Base-by-base conservation (phyloP, 2,113 vertebrate genomes). In the Myrmophylax atrothorax region DNA sequence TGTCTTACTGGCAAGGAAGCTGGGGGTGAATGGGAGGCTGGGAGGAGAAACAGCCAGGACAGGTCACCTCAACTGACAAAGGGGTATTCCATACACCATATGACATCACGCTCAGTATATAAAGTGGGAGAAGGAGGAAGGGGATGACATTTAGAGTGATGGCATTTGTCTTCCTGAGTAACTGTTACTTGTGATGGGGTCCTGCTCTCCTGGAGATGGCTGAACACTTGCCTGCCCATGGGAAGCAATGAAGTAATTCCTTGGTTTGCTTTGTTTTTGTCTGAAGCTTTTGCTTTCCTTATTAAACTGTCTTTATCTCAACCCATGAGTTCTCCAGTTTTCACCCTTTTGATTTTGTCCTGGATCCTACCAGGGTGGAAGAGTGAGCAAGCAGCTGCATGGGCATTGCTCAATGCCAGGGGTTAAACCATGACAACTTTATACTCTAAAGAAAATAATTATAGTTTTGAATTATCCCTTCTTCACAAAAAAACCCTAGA, bases 381-480 rank as follows among this genome's bases (percentile, higher is more conserved):
- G 50, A 62, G 11, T 28, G 23, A 81, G 10, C 0, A 0, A 66
- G 42, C 3, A 24, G 38, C 19, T 53, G 19, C 0, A 0, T 40
- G 13, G 28, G n/a, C n/a, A 29, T 31, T 20, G 19, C 24, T 47
- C 59, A 31, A 29, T n/a, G 53, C 6, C 60, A 29, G 17, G 20
- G 14, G 9, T 49, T 26, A 62, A 76, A 46, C 19, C 13, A 55
- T 35, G 20, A 35, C 7, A 69, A 42, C 14, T 58, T 77, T n/a
- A 42, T 37, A 75, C 3, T 49, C 8, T 20, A 38, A 83, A 46
- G 47, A 31, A 77, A 77, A 62, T 0, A 52, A 68, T 12, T 50
- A 12, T 1, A 38, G 7, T 40, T 69, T 72, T 40, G 22, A 79
- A 66, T 37, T 4, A 82, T 28, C n/a, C 55, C 35, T 55, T 89